Conservation (phyloP, 2,888 invertebrate species). For the Netelia melanura region DNA sequence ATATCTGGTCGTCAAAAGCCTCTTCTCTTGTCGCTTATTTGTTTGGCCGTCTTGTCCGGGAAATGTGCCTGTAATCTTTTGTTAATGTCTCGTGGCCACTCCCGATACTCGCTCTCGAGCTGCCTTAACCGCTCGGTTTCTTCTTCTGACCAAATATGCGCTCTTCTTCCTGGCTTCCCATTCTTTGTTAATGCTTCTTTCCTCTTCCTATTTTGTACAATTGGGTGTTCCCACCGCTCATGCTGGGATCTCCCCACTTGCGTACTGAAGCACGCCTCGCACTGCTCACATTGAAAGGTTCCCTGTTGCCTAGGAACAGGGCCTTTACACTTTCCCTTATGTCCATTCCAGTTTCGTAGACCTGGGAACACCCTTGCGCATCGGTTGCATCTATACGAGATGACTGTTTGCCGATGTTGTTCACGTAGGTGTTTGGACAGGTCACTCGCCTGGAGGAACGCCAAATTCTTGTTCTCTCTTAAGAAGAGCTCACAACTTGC, state of each 20-base stretch:
- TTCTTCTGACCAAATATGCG: constrained; percentile 42
- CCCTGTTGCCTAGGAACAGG: not conserved
- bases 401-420: constrained; percentile 7
- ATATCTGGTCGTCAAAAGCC: not conserved
- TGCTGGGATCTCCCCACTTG: constrained; percentile 31
- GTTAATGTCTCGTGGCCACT: no score
- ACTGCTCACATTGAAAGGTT: not conserved
- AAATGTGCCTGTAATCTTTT: not conserved
- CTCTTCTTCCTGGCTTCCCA: constrained; percentile 67
- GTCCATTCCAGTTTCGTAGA: not conserved
- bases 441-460: not conserved
- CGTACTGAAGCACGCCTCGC: not conserved
- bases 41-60: constrained; percentile 13
- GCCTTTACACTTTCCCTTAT: not conserved
- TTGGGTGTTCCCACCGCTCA: constrained; percentile 54
- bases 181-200: not conserved
- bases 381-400: constrained; percentile 6
- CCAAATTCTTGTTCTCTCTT: not conserved
- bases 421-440: not conserved
- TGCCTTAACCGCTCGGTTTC: not conserved
- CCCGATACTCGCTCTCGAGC: not conserved
- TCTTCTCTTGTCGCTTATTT: constrained; percentile 31
- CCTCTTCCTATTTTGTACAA: constrained; percentile 25
- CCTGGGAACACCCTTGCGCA: constrained; percentile 12
- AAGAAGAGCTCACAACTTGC: not conserved